Evolutionary conservation across 2,888 invertebrate species (phyloP).

Genomic region (Tenthredo notha): DNA sequence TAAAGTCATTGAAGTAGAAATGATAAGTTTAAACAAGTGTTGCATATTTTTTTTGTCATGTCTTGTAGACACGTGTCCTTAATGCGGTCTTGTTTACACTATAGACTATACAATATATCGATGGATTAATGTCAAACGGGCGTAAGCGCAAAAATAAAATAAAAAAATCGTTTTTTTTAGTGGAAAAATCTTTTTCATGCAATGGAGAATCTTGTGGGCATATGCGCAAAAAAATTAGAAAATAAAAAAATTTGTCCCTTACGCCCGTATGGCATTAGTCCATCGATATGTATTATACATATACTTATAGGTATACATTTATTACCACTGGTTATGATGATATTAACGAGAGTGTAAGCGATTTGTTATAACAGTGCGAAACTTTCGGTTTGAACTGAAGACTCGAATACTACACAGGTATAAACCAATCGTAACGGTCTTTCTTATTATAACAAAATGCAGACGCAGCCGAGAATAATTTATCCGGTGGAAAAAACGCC

Average conservation of each 20-base stretch:
- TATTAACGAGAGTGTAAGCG: not conserved
- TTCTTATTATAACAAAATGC: not conserved
- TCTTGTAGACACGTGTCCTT: slow-evolving; percentile 2
- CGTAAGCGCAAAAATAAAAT: too few relatives aligned
- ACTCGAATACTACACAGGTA: too few relatives aligned
- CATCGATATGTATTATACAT: not conserved
- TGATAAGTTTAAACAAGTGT: not conserved
- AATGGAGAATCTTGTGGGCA: too few relatives aligned
- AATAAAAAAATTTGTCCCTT: too few relatives aligned
- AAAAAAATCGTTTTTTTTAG: too few relatives aligned
- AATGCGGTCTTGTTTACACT: not conserved
- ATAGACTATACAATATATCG: not conserved
- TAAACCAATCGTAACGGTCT: not conserved
- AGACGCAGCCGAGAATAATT: slow-evolving; percentile 10
- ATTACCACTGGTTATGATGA: not conserved
- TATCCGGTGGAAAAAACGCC: not conserved
- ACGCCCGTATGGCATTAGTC: too few relatives aligned
- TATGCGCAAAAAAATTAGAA: too few relatives aligned
- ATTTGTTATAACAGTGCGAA: not conserved
- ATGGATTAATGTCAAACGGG: too few relatives aligned
- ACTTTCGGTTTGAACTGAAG: not conserved
- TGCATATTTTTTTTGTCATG: not conserved
- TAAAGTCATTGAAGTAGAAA: not conserved
- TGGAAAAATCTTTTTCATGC: too few relatives aligned
- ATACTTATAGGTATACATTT: not conserved